Percentiles rank a stretch among this genome's conserved stretches.
Conservation (phyloP, 2,113 vertebrate species). For the Heteronetta atricapilla region DNA sequence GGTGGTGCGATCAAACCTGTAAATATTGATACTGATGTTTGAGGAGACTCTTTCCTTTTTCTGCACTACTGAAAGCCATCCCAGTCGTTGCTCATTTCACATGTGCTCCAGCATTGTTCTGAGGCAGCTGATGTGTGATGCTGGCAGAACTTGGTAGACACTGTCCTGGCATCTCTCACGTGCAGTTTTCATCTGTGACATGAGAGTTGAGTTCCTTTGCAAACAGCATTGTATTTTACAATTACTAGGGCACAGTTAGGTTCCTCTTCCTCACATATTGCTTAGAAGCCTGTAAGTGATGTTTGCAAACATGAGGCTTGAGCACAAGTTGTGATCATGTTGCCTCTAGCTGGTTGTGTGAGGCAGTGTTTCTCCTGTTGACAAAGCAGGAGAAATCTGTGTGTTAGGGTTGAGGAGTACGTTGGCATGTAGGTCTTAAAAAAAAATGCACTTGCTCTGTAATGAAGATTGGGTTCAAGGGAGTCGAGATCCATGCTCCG, state of each 20-base stretch:
- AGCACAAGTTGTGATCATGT: not conserved
- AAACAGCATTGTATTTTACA: not conserved
- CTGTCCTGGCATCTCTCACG: not conserved
- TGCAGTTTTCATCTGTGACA: not conserved
- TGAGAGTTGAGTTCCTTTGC: not conserved
- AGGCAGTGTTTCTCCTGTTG: not conserved
- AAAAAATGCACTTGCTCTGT: not conserved
- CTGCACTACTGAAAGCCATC: not conserved
- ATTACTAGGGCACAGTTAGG: fast-evolving
- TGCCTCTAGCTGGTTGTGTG: not conserved
- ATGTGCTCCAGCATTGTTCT: not conserved
- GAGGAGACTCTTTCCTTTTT: not conserved
- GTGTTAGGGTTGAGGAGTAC: not conserved
- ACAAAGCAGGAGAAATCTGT: not conserved
- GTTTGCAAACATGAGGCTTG: not conserved
- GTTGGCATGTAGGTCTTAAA: no score
- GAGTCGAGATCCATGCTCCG: not conserved
- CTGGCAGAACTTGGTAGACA: not conserved
- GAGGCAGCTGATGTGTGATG: not conserved
- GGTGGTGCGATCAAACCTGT: not conserved
- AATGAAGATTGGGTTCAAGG: not conserved
- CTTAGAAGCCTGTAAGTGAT: not conserved
- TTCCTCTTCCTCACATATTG: not conserved
- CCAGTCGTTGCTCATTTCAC: not conserved
- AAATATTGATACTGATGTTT: not conserved